Evolutionary conservation across 2,797 vertebrate genomes (phyloP).

Genomic region (Cyprinella venusta): DNA sequence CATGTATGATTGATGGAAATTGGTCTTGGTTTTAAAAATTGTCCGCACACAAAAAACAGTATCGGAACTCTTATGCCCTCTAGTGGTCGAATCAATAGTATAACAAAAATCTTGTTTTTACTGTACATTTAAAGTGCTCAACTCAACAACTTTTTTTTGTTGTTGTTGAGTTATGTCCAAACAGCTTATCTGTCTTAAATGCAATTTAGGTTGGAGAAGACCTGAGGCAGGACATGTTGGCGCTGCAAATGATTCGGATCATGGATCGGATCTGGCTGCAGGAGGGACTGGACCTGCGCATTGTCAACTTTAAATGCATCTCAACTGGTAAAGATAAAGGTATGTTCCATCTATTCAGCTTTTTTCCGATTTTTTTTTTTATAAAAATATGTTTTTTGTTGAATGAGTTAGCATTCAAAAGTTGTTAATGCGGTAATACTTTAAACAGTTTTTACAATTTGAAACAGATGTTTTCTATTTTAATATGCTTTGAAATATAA

Average conservation of each 20-base stretch:
- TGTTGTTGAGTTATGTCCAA: background rate
- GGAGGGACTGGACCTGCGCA: constrained; percentile 95
- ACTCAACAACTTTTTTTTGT: background rate
- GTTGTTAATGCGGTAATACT: background rate
- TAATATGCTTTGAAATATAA: background rate
- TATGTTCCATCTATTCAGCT: constrained; percentile 53
- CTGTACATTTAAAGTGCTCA: background rate
- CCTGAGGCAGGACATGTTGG: constrained; percentile 97
- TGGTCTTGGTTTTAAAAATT: constrained; percentile 11
- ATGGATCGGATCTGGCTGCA: constrained; percentile 99
- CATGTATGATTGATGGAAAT: background rate
- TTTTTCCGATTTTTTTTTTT: background rate
- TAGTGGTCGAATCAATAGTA: constrained; percentile 61
- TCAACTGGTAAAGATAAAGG: constrained; percentile 96
- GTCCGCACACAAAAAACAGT: background rate
- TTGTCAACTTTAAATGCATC: constrained; percentile 97
- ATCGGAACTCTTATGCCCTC: constrained; percentile 53
- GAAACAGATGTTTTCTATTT: background rate
- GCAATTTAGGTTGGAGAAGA: constrained; percentile 91
- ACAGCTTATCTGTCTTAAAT: background rate
- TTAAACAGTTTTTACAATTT: background rate
- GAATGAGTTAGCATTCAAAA: background rate
- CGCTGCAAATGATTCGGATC: constrained; percentile 98
- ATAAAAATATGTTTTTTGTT: too few species aligned
- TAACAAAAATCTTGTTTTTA: background rate